Conservation (phyloP, 2,113 vertebrate genomes). For the Nesogale talazaci region DNA sequence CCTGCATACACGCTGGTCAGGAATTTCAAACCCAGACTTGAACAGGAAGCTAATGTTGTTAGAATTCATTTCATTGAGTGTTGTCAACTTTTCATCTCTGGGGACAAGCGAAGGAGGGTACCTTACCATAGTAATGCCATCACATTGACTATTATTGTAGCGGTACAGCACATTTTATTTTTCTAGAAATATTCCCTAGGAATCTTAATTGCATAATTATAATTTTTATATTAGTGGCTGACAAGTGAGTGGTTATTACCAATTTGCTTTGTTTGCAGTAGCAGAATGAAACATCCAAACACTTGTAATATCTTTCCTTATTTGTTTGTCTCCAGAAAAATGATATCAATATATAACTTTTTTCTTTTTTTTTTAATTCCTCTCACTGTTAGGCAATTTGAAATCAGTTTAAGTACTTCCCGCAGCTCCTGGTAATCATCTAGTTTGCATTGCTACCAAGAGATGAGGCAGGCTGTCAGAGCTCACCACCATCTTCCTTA, state of each 20-base stretch:
- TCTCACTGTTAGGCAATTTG: slow-evolving; percentile 14
- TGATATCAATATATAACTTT: not conserved
- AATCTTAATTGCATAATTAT: slow-evolving; percentile 27
- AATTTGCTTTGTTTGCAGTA: not conserved
- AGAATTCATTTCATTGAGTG: not conserved
- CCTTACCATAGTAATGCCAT: not conserved
- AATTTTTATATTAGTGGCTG: not conserved
- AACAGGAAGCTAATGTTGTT: not conserved
- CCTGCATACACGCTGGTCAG: not conserved
- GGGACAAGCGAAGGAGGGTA: not conserved
- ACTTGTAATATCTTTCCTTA: not conserved
- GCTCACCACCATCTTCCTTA: not conserved
- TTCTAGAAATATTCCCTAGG: not conserved
- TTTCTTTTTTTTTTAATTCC: not conserved
- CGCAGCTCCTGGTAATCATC: not conserved
- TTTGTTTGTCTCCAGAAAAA: slow-evolving; percentile 39
- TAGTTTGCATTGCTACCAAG: not conserved
- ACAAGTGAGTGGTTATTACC: not conserved
- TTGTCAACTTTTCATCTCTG: not conserved
- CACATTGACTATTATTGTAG: not conserved
- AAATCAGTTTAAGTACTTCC: not conserved
- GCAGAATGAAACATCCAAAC: not conserved
- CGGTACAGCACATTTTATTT: not conserved
- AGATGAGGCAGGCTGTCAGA: not conserved
- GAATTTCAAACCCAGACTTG: slow-evolving; percentile 22